These are phyloP conservation scores for Alosa sapidissima DNA, from an alignment of 2,797 vertebrate species.

Conservation along the genomic window DNA sequence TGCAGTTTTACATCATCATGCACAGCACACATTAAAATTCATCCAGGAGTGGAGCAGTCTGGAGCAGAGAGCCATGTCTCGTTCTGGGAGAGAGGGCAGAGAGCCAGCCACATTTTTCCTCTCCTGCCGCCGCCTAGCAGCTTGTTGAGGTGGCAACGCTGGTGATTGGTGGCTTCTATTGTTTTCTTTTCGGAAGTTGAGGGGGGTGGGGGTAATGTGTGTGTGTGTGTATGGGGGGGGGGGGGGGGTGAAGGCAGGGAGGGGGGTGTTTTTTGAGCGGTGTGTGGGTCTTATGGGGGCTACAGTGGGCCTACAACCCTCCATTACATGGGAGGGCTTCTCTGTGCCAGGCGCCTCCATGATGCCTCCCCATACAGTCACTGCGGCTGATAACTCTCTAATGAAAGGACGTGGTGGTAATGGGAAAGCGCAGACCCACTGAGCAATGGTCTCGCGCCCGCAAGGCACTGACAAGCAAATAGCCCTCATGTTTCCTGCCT, in stretches of 20 bases:
- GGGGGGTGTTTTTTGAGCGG: not conserved
- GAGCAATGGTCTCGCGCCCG: conserved; percentile 26
- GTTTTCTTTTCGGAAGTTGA: not conserved
- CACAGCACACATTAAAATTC: conserved; percentile 49
- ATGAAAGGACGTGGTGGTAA: conserved; percentile 36
- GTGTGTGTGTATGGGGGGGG: not conserved
- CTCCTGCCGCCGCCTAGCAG: not conserved
- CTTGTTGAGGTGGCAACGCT: not conserved
- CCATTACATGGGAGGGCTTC: conserved; percentile 28
- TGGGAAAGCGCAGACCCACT: conserved; percentile 28
- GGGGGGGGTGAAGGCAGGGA: not conserved
- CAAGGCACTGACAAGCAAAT: conserved; percentile 38
- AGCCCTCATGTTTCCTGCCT: conserved; percentile 39
- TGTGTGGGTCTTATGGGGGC: not conserved
- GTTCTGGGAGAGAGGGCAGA: conserved; percentile 34
- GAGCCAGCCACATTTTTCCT: conserved; percentile 3
- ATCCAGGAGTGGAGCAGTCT: conserved; percentile 33
- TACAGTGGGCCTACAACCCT: conserved; percentile 2
- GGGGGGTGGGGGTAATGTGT: too few relatives aligned
- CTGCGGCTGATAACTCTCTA: conserved; percentile 40
- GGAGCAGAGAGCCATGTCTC: conserved; percentile 41
- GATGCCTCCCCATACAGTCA: conserved; percentile 32
- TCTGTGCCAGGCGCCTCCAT: conserved; percentile 26
- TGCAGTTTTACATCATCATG: conserved; percentile 50
- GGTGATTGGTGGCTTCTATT: not conserved